A percentile compares a stretch with the other conserved stretches of the same genome.
Evolutionary conservation across 1,140 invertebrate species (phyloP).

Genomic region (Tribolium castaneum): DNA sequence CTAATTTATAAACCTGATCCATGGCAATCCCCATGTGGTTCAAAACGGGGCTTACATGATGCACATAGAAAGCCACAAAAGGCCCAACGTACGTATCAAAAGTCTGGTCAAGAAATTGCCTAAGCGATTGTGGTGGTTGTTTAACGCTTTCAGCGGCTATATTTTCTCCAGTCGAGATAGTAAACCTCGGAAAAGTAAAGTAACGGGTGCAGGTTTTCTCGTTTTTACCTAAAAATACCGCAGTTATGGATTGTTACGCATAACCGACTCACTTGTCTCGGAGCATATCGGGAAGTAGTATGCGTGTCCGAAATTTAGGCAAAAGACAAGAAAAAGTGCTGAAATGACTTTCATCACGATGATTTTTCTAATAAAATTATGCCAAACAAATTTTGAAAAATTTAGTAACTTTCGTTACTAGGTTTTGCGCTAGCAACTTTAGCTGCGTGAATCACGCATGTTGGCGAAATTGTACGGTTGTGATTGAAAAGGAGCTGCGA

Average conservation of each 20-base stretch:
- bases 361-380: not conserved
- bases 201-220: not conserved
- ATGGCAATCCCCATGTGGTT: too few species aligned
- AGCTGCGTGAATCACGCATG: too few species aligned
- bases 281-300: not conserved
- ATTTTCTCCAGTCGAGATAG: not conserved
- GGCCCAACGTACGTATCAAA: too few species aligned
- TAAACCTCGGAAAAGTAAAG: not conserved
- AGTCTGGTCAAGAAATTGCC: too few species aligned
- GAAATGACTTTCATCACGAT: not conserved
- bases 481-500: too few species aligned
- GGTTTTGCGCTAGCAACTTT: not conserved
- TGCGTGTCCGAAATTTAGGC: too few species aligned
- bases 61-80: too few species aligned
- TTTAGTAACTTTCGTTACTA: slow-evolving; percentile 8
- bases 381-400: slow-evolving; percentile 20
- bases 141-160: too few species aligned
- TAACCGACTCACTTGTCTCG: not conserved
- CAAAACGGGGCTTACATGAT: too few species aligned
- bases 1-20: too few species aligned
- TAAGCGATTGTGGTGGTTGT: too few species aligned
- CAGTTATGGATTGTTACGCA: not conserved
- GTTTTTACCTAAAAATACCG: not conserved
- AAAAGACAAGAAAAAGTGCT: not conserved
- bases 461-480: too few species aligned